phyloP scores from a whole-genome alignment of 92 coral and sea anemone genomes.

The Montipora capitata region DNA sequence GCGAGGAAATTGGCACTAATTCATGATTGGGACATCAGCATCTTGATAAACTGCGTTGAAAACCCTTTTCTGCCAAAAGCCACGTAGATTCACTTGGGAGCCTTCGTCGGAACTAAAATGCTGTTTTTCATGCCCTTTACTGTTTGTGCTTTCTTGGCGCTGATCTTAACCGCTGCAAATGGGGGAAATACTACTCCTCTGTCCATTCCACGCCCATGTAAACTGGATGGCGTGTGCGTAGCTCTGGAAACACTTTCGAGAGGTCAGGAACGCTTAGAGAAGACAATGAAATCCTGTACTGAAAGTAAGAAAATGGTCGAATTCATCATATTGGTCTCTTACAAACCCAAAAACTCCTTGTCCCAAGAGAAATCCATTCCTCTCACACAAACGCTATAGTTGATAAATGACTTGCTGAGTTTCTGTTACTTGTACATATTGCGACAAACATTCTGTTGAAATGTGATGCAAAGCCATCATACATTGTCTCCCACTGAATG shows the following conservation, averaged over 20 bases:
- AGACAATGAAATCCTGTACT: conserved; percentile 9
- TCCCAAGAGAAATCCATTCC: too few species aligned
- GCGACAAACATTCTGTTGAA: too few species aligned
- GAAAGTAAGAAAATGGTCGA: conserved; percentile 3
- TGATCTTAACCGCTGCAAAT: not conserved
- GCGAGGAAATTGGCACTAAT: too few species aligned
- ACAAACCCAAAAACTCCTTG: not conserved
- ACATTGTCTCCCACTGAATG: too few species aligned
- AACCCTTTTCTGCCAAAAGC: too few species aligned
- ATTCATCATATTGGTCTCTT: not conserved
- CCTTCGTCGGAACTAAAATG: not conserved
- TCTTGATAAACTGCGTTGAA: too few species aligned
- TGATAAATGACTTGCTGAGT: too few species aligned
- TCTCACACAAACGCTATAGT: too few species aligned
- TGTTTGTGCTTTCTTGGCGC: not conserved
- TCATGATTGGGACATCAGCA: too few species aligned
- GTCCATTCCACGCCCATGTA: not conserved
- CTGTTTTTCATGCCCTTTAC: not conserved
- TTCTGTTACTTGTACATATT: too few species aligned
- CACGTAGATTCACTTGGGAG: not conserved
- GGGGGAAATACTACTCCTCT: not conserved
- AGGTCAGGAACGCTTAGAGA: not conserved
- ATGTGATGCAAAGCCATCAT: too few species aligned
- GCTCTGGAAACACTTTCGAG: not conserved
- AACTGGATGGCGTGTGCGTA: not conserved